These are phyloP conservation scores for Cladopsammia gracilis DNA, from an alignment of 64 coral and sea anemone genomes.

Conservation along the genomic window DNA sequence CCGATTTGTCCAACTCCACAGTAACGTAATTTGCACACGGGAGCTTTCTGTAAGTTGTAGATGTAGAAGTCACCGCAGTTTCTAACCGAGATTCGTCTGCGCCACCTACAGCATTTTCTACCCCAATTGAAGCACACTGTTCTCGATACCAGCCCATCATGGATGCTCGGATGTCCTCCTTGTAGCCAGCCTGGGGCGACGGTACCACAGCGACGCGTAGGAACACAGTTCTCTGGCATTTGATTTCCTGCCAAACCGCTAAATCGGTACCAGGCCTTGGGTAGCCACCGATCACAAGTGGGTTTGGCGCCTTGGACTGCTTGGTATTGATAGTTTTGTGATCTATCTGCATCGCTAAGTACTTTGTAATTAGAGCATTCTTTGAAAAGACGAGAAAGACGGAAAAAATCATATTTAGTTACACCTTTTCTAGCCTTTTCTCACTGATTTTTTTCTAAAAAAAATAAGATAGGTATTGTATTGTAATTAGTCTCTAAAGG, in stretches of 20 bases:
- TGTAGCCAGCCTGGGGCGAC: constrained; percentile 1
- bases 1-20: constrained; percentile 6
- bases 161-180: not conserved
- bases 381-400: not conserved
- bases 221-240: not conserved
- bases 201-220: not conserved
- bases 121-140: constrained; percentile 38
- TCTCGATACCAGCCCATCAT: not conserved
- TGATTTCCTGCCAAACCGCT: not conserved
- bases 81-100: not conserved
- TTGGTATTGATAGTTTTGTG: not conserved
- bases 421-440: too few relatives aligned
- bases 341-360: not conserved
- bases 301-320: not conserved
- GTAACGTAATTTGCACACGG: constrained; percentile 32
- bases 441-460: too few relatives aligned
- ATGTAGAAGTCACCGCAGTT: constrained; percentile 35
- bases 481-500: too few relatives aligned
- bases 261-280: constrained; percentile 23
- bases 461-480: too few relatives aligned
- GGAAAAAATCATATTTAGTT: too few relatives aligned
- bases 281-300: not conserved
- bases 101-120: constrained; percentile 1
- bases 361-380: not conserved
- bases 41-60: constrained; percentile 14